Base-by-base conservation (phyloP, 2,888 invertebrate species). In the Acanthopleura granulata region DNA sequence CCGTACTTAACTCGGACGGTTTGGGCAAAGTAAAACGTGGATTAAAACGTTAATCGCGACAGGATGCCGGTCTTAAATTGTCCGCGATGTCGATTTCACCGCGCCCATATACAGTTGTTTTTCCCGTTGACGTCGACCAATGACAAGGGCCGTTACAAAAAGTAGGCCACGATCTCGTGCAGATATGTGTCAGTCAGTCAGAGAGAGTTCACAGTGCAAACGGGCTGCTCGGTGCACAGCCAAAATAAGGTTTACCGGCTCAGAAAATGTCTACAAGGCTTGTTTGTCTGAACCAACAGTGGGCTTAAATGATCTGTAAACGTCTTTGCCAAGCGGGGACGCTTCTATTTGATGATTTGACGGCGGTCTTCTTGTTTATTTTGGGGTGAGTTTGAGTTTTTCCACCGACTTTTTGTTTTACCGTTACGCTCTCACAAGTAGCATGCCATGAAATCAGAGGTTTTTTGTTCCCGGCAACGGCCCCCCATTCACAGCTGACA, bases 131-230 rank as follows among this genome's bases (percentile, higher is more conserved):
- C 12, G 57, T 57, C 22, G 57, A 57, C 57, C 57, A 57, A 57
- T 57, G n/a, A 12, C 22, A 4, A 22, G 57, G 57, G 18, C 57
- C n/a, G 57, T 57, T 57, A 57, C 57, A 57, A 57, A 57, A 57
- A 57, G 57, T 57, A 57, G 57, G 57, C 22, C 22, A 57, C 6
- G 3, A 57, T 57, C n/a, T 57, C 12, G n/a, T 12, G 57, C 18
- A n/a, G 22, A 57, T 57, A 22, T 57, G 57, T 57, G 57, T 57
- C 57, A 57, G 57, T 57, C 57, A 57, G 57, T 57, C 57, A 57
- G 57, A 12, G n/a, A 57, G 22, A 57, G 57, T 57, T 57, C 57
- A 57, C 57, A 57, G 57, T 57, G 57, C 22, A 57, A 18, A 57
- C 22, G 57, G 57, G 40, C 57, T 57, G 57, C 12, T 57, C 22